Evolutionary conservation across 2,113 vertebrate species (phyloP).

Genomic region (Anser cygnoides): DNA sequence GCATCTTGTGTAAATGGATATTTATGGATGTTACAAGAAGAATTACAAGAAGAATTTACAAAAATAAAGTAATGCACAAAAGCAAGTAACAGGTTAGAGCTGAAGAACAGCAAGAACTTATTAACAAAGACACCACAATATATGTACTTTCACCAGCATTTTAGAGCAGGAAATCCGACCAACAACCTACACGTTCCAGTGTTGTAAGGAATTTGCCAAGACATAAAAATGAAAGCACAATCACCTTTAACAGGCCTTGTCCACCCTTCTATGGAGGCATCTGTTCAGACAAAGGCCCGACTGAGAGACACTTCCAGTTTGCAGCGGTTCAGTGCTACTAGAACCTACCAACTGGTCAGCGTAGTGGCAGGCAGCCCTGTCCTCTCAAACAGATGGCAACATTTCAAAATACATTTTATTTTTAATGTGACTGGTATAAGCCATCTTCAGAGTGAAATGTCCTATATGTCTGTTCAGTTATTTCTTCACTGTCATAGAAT

Average conservation of each 20-base stretch:
- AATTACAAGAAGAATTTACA: neutral
- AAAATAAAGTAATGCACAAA: neutral
- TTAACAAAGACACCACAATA: neutral
- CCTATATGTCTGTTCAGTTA: neutral
- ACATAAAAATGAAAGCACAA: neutral
- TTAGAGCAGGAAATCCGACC: neutral
- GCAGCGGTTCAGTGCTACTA: neutral
- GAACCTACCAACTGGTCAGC: neutral
- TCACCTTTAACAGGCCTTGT: neutral
- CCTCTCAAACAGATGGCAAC: neutral
- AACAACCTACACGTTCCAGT: neutral
- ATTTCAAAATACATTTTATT: neutral
- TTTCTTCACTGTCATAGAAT: neutral
- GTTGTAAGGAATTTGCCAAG: neutral
- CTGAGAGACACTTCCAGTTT: neutral
- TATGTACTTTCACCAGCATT: neutral
- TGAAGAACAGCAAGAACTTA: neutral
- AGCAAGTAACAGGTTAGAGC: neutral
- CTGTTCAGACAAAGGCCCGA: neutral
- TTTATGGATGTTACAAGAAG: neutral
- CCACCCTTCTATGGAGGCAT: rapidly evolving
- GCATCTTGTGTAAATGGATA: neutral
- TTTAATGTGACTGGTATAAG: neutral
- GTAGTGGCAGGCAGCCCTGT: neutral
- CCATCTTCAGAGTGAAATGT: neutral